Percentiles rank a stretch among this genome's conserved stretches.
These are phyloP conservation scores for Myiopsitta monachus DNA, from an alignment of 2,113 vertebrate genomes.

Conservation along the genomic window DNA sequence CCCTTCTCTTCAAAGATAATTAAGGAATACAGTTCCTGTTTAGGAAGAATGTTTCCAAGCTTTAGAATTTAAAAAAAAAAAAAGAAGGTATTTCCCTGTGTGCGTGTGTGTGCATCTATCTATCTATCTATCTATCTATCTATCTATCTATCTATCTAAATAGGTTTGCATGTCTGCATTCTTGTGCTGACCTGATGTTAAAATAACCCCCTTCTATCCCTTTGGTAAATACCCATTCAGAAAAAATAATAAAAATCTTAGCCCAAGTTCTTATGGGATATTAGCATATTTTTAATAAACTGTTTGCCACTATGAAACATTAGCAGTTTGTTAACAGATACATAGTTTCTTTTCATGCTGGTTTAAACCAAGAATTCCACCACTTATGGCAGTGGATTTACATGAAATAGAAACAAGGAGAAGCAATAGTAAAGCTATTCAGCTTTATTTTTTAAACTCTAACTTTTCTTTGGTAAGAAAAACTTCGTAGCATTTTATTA, in stretches of 20 bases:
- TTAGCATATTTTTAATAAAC: neutral
- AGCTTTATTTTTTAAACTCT: neutral
- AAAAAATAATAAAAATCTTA: neutral
- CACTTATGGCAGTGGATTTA: neutral
- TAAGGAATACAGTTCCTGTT: neutral
- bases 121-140: too few species aligned
- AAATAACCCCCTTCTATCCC: neutral
- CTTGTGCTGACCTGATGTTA: neutral
- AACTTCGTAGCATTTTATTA: neutral
- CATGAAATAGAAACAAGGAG: neutral
- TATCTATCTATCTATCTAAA: neutral
- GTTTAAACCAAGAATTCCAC: neutral
- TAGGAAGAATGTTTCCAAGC: neutral
- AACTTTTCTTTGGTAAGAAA: neutral
- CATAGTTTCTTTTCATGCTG: neutral
- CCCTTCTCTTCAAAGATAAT: constrained; percentile 26
- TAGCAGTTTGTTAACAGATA: neutral
- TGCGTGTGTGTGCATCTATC: neutral
- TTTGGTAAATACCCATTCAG: neutral
- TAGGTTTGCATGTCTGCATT: neutral
- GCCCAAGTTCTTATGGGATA: neutral
- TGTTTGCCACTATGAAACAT: neutral
- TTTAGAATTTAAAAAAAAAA: neutral
- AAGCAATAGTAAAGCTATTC: neutral
- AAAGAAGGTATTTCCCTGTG: neutral